Conservation (phyloP, 2,797 vertebrate genomes). For the Emydoidea blandingii region DNA sequence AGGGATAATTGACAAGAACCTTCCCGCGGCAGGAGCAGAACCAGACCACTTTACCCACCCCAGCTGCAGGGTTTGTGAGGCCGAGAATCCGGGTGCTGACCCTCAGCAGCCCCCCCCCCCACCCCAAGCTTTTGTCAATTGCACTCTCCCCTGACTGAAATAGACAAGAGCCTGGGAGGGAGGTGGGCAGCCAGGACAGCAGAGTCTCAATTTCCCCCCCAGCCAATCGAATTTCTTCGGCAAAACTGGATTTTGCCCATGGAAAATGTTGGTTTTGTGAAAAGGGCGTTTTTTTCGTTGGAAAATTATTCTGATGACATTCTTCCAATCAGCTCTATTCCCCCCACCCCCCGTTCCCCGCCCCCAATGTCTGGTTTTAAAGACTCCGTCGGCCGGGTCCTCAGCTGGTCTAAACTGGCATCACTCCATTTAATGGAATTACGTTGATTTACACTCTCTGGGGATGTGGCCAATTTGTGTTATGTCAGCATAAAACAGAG, state of each 20-base stretch:
- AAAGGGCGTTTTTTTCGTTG: background rate
- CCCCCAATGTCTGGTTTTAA: background rate
- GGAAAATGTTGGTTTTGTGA: background rate
- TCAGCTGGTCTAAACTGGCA: background rate
- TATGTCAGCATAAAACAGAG: background rate
- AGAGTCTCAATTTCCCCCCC: background rate
- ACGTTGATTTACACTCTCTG: background rate
- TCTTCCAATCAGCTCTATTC: background rate
- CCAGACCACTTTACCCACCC: background rate
- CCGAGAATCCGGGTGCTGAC: background rate
- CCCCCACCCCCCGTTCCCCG: too few relatives aligned
- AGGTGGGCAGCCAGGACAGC: too few relatives aligned
- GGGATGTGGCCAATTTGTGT: background rate
- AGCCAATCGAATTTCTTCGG: background rate
- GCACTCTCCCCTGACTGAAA: background rate
- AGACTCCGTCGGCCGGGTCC: background rate
- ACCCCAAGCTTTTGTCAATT: background rate
- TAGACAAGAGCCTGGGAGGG: background rate
- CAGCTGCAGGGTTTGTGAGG: background rate
- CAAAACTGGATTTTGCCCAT: background rate
- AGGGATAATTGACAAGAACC: background rate
- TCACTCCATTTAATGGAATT: background rate
- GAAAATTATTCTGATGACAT: background rate
- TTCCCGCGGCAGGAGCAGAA: background rate
- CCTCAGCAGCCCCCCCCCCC: background rate